A percentile compares a stretch with the other conserved stretches of the same genome.
phyloP scores from a whole-genome alignment of 2,888 invertebrate species.

The Agrotis puta region DNA sequence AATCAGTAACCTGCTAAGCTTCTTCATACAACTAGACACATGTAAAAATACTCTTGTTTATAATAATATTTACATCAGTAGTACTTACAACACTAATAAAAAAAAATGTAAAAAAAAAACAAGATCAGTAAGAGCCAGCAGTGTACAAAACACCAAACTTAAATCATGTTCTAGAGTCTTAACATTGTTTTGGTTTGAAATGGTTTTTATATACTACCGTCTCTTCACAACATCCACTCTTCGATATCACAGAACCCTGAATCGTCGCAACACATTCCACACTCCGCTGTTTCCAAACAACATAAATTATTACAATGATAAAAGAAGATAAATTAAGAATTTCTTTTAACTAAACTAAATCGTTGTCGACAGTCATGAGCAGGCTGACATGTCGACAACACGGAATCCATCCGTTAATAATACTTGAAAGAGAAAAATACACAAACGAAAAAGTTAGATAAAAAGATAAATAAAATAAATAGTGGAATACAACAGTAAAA shows the following conservation, averaged over 20 bases:
- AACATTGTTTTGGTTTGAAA: conserved; percentile 58
- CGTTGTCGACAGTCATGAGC: conserved; percentile 30
- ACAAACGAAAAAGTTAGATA: conserved; percentile 59
- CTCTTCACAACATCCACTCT: conserved; percentile 69
- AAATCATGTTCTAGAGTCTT: conserved; percentile 44
- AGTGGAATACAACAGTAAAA: conserved; percentile 75
- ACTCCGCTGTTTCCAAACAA: conserved; percentile 71
- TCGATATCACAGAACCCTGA: conserved; percentile 84
- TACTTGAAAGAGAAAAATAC: conserved; percentile 59
- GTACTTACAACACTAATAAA: conserved; percentile 68
- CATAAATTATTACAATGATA: conserved; percentile 66
- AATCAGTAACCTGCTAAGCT: conserved; percentile 72
- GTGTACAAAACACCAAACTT: conserved; percentile 64
- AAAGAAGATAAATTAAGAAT: conserved; percentile 60
- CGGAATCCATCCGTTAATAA: conserved; percentile 51
- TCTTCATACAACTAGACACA: conserved; percentile 70
- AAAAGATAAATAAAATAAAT: conserved; percentile 79
- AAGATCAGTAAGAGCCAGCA: conserved; percentile 70
- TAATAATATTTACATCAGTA: conserved; percentile 79
- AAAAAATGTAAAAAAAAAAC: conserved; percentile 69
- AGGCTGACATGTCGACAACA: conserved; percentile 31
- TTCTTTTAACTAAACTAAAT: conserved; percentile 47
- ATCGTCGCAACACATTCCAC: conserved; percentile 70
- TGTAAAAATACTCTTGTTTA: conserved; percentile 74
- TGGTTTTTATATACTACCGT: conserved; percentile 66